phyloP scores from a whole-genome alignment of 1,140 invertebrate genomes.

The Trichonephila clavata region DNA sequence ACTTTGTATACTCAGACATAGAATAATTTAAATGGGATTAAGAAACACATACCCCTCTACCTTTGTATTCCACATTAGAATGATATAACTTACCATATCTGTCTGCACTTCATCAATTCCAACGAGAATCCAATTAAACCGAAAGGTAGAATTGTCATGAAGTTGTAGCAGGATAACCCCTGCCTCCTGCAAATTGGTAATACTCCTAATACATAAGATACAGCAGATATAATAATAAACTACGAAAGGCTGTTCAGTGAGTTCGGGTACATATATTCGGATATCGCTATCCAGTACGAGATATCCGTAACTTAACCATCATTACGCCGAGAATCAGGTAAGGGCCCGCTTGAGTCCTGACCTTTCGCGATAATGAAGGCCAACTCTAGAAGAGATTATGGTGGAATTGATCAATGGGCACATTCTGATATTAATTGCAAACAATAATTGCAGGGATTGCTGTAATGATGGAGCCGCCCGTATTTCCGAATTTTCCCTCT shows the following conservation, averaged over 20 bases:
- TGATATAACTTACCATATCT: too few species aligned
- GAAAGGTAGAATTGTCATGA: background rate
- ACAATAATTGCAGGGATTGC: constrained; percentile 57
- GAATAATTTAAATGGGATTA: too few species aligned
- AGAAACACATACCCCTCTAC: too few species aligned
- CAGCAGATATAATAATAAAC: background rate
- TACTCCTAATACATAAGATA: background rate
- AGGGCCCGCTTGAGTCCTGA: background rate
- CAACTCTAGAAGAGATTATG: constrained; percentile 17
- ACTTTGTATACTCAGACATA: too few species aligned
- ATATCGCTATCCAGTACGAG: background rate
- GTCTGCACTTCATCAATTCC: background rate
- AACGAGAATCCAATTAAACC: background rate
- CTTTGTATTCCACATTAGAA: too few species aligned
- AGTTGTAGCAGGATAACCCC: background rate
- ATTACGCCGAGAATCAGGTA: constrained; percentile 21
- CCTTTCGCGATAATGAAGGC: constrained; percentile 57
- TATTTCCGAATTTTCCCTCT: background rate
- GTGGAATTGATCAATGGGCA: constrained; percentile 50
- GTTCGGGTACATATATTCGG: background rate
- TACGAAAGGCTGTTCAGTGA: background rate
- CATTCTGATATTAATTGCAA: constrained; percentile 57
- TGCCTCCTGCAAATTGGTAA: background rate
- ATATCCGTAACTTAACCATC: background rate
- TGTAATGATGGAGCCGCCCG: constrained; percentile 40